Evolutionary conservation across 1,140 invertebrate species (phyloP).

Genomic region (Cyrtorhinus lividipennis): DNA sequence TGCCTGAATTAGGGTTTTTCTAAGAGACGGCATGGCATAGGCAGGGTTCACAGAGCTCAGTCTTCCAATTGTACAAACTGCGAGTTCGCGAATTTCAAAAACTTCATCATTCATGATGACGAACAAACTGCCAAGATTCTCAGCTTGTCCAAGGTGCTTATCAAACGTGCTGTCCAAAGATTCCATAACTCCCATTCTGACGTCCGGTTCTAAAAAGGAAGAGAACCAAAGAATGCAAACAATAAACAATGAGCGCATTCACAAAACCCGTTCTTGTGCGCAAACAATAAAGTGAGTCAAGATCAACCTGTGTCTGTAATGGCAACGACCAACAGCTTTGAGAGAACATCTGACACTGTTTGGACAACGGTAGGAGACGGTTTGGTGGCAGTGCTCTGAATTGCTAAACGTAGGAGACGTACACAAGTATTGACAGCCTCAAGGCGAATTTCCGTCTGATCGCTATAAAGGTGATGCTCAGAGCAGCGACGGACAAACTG

Average conservation of each 20-base stretch:
- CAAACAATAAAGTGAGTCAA: neutral
- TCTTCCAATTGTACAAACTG: conserved; percentile 81
- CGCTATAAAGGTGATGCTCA: conserved; percentile 81
- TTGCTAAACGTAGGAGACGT: conserved; percentile 65
- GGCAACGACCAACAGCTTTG: conserved; percentile 81
- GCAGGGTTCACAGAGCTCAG: conserved; percentile 90
- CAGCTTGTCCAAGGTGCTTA: conserved; percentile 85
- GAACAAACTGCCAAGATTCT: conserved; percentile 85
- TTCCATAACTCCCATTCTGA: conserved; percentile 81
- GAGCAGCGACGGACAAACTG: conserved; percentile 87
- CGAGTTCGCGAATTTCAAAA: conserved; percentile 90
- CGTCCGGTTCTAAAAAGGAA: conserved; percentile 60
- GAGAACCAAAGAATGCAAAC: too few species aligned
- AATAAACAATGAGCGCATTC: too few species aligned
- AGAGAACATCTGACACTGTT: conserved; percentile 77
- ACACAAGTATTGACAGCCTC: conserved; percentile 92
- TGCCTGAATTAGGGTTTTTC: conserved; percentile 77
- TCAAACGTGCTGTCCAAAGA: conserved; percentile 92
- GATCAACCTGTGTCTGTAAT: conserved; percentile 86
- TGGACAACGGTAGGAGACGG: conserved; percentile 62
- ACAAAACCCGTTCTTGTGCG: neutral
- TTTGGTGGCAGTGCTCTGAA: conserved; percentile 35
- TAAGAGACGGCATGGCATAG: conserved; percentile 90
- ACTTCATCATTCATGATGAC: conserved; percentile 95
- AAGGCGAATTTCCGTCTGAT: conserved; percentile 79